Conservation (phyloP, 2,888 invertebrate species). For the Allygus modestus region DNA sequence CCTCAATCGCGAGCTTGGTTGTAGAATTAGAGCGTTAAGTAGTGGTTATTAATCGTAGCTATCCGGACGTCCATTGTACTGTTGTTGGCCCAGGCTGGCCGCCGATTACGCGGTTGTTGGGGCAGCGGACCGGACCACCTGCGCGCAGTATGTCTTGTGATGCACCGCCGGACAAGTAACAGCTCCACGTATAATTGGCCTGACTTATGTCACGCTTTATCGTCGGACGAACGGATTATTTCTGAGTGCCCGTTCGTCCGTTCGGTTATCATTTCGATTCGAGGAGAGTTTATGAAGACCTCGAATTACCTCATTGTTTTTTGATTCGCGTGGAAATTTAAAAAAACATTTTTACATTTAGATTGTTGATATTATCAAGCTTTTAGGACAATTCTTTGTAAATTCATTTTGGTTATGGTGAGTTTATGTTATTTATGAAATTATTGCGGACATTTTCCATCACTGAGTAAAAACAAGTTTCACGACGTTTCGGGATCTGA, state of each 20-base stretch:
- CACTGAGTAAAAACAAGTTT: no score
- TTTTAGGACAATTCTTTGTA: no score
- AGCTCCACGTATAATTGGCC: background rate
- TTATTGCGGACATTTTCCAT: no score
- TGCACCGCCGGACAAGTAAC: background rate
- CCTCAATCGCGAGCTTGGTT: no score
- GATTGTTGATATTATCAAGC: no score
- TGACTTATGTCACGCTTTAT: background rate
- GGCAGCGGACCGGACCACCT: background rate
- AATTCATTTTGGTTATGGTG: no score
- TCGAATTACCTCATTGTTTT: background rate
- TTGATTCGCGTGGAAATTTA: no score
- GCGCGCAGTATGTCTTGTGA: background rate
- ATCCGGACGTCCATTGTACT: background rate
- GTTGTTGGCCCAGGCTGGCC: background rate
- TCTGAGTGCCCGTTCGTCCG: background rate
- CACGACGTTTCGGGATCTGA: no score
- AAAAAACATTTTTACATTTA: no score
- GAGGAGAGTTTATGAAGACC: background rate
- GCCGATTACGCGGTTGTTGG: background rate
- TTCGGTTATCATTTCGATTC: background rate
- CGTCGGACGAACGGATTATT: background rate
- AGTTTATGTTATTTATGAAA: no score
- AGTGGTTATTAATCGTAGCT: slow-evolving; percentile 23
- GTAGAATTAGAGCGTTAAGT: no score